Base-by-base conservation (phyloP, 2,888 invertebrate genomes). In the Rhynchonema sp. region DNA sequence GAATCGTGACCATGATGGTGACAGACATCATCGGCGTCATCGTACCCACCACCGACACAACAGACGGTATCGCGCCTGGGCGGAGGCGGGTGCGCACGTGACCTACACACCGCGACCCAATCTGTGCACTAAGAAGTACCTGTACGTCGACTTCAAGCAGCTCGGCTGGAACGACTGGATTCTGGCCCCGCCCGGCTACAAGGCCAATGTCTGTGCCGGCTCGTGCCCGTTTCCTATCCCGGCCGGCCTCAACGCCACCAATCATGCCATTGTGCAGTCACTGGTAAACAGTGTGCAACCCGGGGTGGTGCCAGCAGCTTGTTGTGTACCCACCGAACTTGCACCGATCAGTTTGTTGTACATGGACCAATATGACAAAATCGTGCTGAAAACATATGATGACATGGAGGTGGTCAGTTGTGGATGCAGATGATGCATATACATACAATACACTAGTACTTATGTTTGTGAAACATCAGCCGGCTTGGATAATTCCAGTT, bases 341-440 rank as follows among this genome's bases (percentile, higher is more conserved):
- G 85, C 86, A 67, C 83, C 88, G 65, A 88, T 94, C 70, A 87
- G 90, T 62, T 87, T 96, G 86, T 82, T 96, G 66, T 96, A 92
- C 78, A 81, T 89, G 74, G 89, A 92, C 78, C 87, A 88, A 77
- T 83, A 85, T 75, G 85, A 85, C 74, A 88, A 87, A 77, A 89
- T 92, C 72, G 89, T 92, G 75, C 82, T 96, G 71, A 94, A 92
- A 79, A 91, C 88, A 79, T 96, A 94, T 79, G 87, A 90, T 78
- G 91, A 96, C 76, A 96, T 96, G 96, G 84, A 88, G 69, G 94
- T 94, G 65, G 83, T 86, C 69, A 89, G 89, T 61, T 96, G 96
- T 76, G 94, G 94, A 60, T 96, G 96, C 80, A 87, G 90, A 81
- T 94, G 30, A 23, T 13, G 38, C 38, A 17, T 17, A 38, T 38